A percentile compares a stretch with the other conserved stretches of the same genome.
Evolutionary conservation across 2,797 vertebrate species (phyloP).

Genomic region (Choloepus didactylus): DNA sequence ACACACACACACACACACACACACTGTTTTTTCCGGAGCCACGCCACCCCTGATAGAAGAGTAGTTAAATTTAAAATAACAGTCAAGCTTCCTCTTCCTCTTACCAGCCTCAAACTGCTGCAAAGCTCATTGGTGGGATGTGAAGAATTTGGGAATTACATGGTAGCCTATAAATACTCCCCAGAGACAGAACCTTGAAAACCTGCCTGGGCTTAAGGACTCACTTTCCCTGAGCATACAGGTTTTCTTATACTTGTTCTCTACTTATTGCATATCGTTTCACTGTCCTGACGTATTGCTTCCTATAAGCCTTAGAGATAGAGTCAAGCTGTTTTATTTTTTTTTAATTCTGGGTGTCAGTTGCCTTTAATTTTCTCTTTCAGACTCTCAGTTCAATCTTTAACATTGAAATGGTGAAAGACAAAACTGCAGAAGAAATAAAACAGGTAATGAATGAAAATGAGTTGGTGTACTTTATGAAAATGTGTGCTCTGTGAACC

Average conservation of each 20-base stretch:
- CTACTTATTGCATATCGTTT: neutral
- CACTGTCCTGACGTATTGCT: neutral
- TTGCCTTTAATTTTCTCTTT: conserved; percentile 78
- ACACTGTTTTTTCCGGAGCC: neutral
- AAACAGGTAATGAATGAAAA: conserved; percentile 90
- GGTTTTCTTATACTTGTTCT: conserved; percentile 1
- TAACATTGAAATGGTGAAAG: conserved; percentile 94
- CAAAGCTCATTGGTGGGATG: neutral
- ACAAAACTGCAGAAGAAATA: conserved; percentile 93
- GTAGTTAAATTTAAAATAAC: conserved; percentile 49
- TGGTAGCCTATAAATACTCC: neutral
- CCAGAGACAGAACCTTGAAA: conserved; percentile 20
- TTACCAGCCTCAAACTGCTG: conserved; percentile 4
- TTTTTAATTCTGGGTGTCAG: conserved; percentile 53
- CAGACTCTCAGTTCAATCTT: conserved; percentile 94
- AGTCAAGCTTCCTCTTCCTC: neutral
- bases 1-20: neutral
- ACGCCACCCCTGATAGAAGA: neutral
- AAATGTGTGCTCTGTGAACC: conserved; percentile 57
- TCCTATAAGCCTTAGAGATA: conserved; percentile 40
- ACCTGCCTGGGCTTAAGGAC: neutral
- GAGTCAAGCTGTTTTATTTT: conserved; percentile 26
- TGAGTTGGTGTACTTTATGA: conserved; percentile 21
- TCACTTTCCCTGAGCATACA: neutral
- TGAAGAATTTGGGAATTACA: neutral